These are phyloP conservation scores for Mystacornis crossleyi DNA, from an alignment of 2,113 vertebrate genomes.

Conservation along the genomic window DNA sequence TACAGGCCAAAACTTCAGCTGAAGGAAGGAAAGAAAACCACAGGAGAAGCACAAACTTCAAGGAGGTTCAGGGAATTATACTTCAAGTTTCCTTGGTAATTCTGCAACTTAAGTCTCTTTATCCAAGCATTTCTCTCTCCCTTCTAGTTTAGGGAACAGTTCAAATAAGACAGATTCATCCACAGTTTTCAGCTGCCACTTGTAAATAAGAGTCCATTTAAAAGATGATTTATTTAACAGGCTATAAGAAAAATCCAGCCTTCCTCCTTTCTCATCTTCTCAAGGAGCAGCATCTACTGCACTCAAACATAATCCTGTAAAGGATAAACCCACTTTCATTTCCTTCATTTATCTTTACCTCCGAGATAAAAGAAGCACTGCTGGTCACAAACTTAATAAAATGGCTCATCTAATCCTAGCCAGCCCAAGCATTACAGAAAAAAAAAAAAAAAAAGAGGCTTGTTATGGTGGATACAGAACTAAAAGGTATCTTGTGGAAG, in stretches of 20 bases:
- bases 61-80: background rate
- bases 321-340: background rate
- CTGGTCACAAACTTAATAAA: background rate
- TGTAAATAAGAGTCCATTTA: background rate
- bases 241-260: background rate
- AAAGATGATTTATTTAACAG: background rate
- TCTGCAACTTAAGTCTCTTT: background rate
- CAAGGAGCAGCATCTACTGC: background rate
- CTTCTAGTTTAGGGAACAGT: background rate
- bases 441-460: background rate
- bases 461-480: background rate
- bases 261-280: background rate
- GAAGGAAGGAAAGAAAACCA: background rate
- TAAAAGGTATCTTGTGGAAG: background rate
- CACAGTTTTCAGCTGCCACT: background rate
- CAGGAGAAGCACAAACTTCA: background rate
- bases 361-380: background rate
- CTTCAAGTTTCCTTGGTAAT: background rate
- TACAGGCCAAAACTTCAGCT: background rate
- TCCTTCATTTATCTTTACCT: conserved; percentile 3
- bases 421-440: background rate
- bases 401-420: background rate
- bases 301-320: background rate
- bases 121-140: background rate
- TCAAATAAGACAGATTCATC: background rate